A percentile compares a stretch with the other conserved stretches of the same genome.
phyloP scores from a whole-genome alignment of 2,113 vertebrate genomes.

The Motacilla tschutschensis region DNA sequence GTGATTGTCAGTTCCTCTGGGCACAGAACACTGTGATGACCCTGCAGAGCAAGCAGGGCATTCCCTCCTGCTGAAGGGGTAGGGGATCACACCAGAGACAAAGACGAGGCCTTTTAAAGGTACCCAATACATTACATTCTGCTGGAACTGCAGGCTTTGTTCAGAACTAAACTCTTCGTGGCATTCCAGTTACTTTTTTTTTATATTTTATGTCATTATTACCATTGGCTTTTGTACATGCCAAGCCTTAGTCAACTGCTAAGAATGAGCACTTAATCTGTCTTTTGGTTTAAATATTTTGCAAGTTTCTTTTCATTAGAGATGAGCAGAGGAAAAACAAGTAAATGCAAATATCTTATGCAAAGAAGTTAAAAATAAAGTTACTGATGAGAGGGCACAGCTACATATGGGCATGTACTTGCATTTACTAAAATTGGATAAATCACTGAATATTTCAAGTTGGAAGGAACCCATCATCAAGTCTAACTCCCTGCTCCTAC shows the following conservation, averaged over 20 bases:
- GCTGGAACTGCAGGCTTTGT: background rate
- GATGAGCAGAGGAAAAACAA: background rate
- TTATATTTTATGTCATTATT: background rate
- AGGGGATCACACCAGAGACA: background rate
- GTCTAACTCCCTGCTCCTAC: background rate
- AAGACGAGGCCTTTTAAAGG: background rate
- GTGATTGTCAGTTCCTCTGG: background rate
- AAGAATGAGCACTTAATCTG: background rate
- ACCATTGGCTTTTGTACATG: background rate
- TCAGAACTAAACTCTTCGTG: background rate
- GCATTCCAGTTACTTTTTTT: background rate
- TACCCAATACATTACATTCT: background rate
- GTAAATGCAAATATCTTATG: background rate
- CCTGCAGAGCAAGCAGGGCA: background rate
- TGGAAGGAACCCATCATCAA: background rate
- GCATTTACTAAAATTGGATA: background rate
- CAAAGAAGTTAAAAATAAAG: background rate
- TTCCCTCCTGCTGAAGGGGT: background rate
- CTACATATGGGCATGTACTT: background rate
- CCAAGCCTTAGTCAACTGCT: background rate
- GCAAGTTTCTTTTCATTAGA: background rate
- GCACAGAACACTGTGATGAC: background rate
- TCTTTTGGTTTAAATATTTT: background rate
- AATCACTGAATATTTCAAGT: conserved; percentile 5
- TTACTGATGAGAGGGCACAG: background rate